Evolutionary conservation across 2,113 vertebrate species (phyloP), one percentile per base, ranked within the genome.

Genomic region (Cyprinodon variegatus): DNA sequence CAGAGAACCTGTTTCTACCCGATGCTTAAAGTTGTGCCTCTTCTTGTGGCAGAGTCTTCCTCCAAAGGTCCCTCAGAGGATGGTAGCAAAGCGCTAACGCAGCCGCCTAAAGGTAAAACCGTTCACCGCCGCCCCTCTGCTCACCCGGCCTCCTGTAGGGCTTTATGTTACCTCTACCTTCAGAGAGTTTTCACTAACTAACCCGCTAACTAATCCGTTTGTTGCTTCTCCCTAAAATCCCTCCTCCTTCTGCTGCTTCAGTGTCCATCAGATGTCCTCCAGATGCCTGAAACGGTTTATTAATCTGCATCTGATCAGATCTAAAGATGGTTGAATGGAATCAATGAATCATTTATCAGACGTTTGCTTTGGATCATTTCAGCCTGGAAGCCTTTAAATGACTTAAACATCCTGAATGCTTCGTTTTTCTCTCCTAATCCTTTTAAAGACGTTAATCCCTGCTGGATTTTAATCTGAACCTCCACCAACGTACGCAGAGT

Each of bases 51-150:
- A 93, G 91, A 88, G 53, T 39, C 71, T 20, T 68, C 79, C 75
- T 72, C 86, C 79, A 81, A 68, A 86, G 78, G 46, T 71, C 70
- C 82, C 73, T 79, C 88, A 87, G 85, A 86, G 87, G 87, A 92
- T 84, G 83, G 68, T 89, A 85, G 86, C 74, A 88, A 85, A 83
- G 67, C 84, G 74, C 61, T 82, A 29, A 66, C 29, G 40, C 74
- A 65, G 45, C 80, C 88, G 6, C 69, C 87, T 70, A 0, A 78
- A 92, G 92, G 91, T 94, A 93, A 94, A 82, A n/a, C 76, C 48
- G 11, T 17, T 61, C 36, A 46, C 37, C 68, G 68, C 20, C 43
- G 69, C 65, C n/a, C 13, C 57, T 63, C 65, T 57, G 22, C 50
- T 29, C 11, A 15, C 40, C 4, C 50, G 39, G 64, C 41, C 61